Evolutionary conservation across 2,113 vertebrate species (phyloP).

Genomic region (Trachemys scripta): DNA sequence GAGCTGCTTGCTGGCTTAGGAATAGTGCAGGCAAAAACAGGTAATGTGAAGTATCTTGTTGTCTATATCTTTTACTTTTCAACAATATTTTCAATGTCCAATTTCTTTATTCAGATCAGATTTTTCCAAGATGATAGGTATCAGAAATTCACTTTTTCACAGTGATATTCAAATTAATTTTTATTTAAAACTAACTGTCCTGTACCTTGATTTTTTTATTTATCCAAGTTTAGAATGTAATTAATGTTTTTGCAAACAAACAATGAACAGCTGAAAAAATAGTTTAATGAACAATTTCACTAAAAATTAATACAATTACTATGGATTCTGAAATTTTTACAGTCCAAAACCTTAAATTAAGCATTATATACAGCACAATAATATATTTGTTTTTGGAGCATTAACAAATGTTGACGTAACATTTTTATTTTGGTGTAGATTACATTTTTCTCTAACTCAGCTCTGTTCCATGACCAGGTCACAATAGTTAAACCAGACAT

Average conservation of each 20-base stretch:
- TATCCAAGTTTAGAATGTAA: background rate
- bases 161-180: background rate
- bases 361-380: background rate
- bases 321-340: background rate
- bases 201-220: background rate
- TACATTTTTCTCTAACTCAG: conserved; percentile 13
- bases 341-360: background rate
- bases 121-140: conserved; percentile 7
- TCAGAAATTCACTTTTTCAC: background rate
- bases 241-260: background rate
- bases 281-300: background rate
- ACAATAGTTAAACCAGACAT: conserved; percentile 42
- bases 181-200: background rate
- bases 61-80: conserved; percentile 12
- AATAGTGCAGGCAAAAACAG: background rate
- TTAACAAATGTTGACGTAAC: background rate
- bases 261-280: conserved; percentile 1
- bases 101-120: background rate
- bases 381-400: conserved; percentile 24
- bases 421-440: conserved; percentile 7
- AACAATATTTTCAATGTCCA: background rate
- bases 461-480: background rate
- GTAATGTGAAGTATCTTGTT: background rate
- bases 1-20: background rate
- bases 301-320: background rate